Conservation (phyloP, 2,888 invertebrate genomes). For the Pachycephus smyrnensis region DNA sequence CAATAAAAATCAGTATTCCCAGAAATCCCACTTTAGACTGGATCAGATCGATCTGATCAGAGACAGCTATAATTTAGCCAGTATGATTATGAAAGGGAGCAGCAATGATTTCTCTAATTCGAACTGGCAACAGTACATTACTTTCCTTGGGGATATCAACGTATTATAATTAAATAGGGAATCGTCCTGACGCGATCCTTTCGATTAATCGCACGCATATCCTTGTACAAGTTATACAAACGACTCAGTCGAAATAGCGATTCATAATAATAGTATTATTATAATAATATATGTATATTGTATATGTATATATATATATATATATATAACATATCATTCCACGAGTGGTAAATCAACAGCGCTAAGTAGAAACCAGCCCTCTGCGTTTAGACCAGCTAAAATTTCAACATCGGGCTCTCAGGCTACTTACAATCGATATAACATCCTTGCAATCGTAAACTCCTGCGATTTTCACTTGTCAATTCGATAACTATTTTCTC, state of each 20-base stretch:
- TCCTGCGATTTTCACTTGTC: not conserved
- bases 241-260: conserved; percentile 43
- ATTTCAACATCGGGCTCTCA: conserved; percentile 50
- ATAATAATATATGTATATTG: conserved; percentile 2
- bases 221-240: conserved; percentile 38
- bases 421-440: conserved; percentile 4
- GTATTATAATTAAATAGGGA: not conserved
- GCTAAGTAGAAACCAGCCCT: conserved; percentile 28
- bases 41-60: not conserved
- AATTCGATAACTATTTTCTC: conserved; percentile 3
- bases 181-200: not conserved
- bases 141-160: not conserved
- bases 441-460: not conserved
- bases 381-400: conserved; percentile 61
- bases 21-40: not conserved
- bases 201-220: not conserved
- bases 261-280: conserved; percentile 5
- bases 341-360: conserved; percentile 5
- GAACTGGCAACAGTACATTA: not conserved
- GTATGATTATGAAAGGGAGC: not conserved
- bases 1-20: not conserved
- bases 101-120: not conserved
- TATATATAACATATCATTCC: conserved; percentile 10
- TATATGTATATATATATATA: conserved; percentile 17
- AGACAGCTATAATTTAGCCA: not conserved